Base-by-base conservation (phyloP, 2,797 vertebrate species). In the Simalia tracyae region DNA sequence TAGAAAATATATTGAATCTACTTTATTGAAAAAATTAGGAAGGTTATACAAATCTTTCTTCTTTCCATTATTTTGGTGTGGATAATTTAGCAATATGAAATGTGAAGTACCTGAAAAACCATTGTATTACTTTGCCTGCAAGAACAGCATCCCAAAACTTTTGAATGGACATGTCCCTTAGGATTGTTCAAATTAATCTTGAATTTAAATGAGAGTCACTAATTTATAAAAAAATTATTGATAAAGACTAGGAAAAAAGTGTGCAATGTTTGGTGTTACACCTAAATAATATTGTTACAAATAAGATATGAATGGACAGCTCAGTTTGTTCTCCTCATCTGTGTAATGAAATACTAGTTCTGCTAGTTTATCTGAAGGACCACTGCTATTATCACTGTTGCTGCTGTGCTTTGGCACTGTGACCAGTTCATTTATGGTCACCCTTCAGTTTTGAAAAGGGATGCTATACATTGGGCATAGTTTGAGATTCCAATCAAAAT, bases 171-270 rank as follows among this genome's bases (percentile, higher is more conserved):
- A 1, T 92, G 63, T 36, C 31, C 0, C 5, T 11, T 0, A 0
- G 59, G 36, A 64, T 94, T 91, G 89, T 90, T 92, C 88, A 91
- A 93, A 91, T 31, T n/a, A 56, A 89, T 31, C 87, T 90, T 56
- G 17, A 88, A 91, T 59, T n/a, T 84, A 88, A 4, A 17, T n/a
- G 36, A 64, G 60, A 46, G 7, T 10, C 81, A 54, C 19, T 57
- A 5, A 61, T 57, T 95, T 90, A 57, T 64, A 88, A 68, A 0
- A 1, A 88, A 28, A 42, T 95, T 68, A 0, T 0, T 56, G 57
- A 36, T 94, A 84, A 88, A 90, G 28, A 26, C 57, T 85, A 92
- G 0, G 88, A 61, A 81, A 91, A 87, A 93, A 11, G 63, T 91
- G 59, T 26, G 87, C 24, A 88, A 91, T 26, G 84, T 59, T 42